phyloP scores from a whole-genome alignment of 2,888 invertebrate genomes.

The Fragum fragum region DNA sequence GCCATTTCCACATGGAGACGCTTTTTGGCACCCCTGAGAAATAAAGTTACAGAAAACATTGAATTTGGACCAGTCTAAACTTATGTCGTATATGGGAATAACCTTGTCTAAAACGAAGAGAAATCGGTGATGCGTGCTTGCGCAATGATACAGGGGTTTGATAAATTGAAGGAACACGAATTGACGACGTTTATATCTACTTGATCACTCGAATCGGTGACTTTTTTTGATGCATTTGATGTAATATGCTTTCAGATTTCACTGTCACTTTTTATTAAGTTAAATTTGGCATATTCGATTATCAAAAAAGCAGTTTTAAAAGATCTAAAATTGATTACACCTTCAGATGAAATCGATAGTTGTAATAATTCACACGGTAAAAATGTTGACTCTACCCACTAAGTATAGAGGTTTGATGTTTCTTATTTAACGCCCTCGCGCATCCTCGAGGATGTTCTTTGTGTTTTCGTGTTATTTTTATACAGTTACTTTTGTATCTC shows the following conservation, averaged over 20 bases:
- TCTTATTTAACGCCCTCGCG: too few species aligned
- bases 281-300: background rate
- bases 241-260: background rate
- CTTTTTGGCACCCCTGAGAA: too few species aligned
- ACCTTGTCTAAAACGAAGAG: too few species aligned
- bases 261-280: background rate
- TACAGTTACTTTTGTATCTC: too few species aligned
- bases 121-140: conserved; percentile 18
- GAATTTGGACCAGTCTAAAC: too few species aligned
- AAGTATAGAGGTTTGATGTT: too few species aligned
- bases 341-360: background rate
- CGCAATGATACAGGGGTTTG: background rate
- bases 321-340: background rate
- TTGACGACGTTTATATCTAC: conserved; percentile 15
- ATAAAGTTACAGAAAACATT: too few species aligned
- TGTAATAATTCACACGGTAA: background rate
- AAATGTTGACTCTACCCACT: background rate
- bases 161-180: conserved; percentile 17
- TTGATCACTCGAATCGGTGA: background rate
- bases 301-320: background rate
- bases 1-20: too few species aligned
- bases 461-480: too few species aligned
- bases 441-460: too few species aligned
- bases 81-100: too few species aligned
- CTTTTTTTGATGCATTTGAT: background rate